Percentiles rank a stretch among this genome's conserved stretches.
Conservation (phyloP, 92 coral and sea anemone genomes). For the Parazoanthus atlanticus region DNA sequence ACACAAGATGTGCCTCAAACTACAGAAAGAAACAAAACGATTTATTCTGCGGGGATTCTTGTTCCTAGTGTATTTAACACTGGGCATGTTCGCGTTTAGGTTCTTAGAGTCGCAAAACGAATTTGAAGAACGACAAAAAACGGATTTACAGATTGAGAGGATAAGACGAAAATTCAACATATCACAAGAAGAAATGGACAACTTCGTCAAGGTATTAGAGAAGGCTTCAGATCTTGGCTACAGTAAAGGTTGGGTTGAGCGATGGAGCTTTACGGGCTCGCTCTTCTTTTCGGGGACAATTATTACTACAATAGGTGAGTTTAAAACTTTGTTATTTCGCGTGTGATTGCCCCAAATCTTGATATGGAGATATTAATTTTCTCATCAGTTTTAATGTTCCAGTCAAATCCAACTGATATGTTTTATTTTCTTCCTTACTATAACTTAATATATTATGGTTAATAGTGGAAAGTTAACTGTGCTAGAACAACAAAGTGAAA, state of each 20-base stretch:
- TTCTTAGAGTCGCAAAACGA: constrained; percentile 76
- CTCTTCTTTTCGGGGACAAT: constrained; percentile 94
- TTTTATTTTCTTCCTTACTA: background rate
- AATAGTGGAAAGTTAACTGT: background rate
- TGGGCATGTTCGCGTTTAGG: constrained; percentile 82
- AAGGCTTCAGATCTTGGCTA: constrained; percentile 73
- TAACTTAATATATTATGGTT: background rate
- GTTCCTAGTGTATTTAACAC: constrained; percentile 61
- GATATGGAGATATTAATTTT: background rate
- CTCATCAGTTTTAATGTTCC: background rate
- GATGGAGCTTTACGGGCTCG: constrained; percentile 93
- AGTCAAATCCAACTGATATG: background rate
- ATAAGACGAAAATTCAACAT: constrained; percentile 68
- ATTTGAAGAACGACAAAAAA: constrained; percentile 49
- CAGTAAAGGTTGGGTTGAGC: constrained; percentile 76
- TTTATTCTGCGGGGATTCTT: constrained; percentile 65
- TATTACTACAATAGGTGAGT: constrained; percentile 94
- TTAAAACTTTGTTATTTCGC: background rate
- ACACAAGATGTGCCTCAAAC: constrained; percentile 31
- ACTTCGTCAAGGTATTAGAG: constrained; percentile 60
- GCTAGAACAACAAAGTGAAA: background rate
- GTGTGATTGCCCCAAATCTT: constrained; percentile 16
- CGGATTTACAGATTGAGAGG: constrained; percentile 54
- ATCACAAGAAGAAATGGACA: constrained; percentile 64
- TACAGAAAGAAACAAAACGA: constrained; percentile 72